Evolutionary conservation across 2,113 vertebrate genomes (phyloP).

Genomic region (Anoura caudifer): DNA sequence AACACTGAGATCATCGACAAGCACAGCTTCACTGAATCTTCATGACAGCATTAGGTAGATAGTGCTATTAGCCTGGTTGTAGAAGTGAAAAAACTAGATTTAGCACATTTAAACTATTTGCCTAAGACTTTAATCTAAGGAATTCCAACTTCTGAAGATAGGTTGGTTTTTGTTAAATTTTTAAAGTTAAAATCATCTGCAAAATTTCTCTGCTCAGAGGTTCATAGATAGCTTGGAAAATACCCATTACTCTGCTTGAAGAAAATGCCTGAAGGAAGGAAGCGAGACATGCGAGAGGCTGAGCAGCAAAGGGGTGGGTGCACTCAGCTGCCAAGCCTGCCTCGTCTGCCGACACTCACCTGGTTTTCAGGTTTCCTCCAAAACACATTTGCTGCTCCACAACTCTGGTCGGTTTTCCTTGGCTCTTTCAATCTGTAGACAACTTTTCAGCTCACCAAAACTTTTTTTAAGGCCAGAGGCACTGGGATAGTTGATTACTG

Average conservation of each 20-base stretch:
- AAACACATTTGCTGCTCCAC: not conserved
- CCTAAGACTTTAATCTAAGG: not conserved
- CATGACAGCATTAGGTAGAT: not conserved
- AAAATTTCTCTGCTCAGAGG: not conserved
- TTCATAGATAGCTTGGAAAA: not conserved
- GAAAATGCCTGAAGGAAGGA: not conserved
- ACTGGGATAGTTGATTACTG: not conserved
- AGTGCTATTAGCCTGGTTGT: not conserved
- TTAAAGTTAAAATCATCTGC: not conserved
- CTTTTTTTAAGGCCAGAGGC: not conserved
- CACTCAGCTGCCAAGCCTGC: not conserved
- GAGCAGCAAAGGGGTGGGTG: not conserved
- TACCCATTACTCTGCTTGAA: not conserved
- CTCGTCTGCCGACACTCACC: constrained; percentile 38
- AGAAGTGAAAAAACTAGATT: not conserved
- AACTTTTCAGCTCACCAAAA: not conserved
- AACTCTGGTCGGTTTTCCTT: not conserved
- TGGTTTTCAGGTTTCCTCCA: constrained; percentile 20
- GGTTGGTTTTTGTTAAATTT: not conserved
- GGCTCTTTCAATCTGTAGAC: not conserved
- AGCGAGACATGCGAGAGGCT: not conserved
- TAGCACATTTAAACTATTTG: not conserved
- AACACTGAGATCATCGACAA: not conserved
- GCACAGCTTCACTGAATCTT: not conserved
- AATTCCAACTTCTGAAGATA: not conserved